Evolutionary conservation across 2,113 vertebrate genomes (phyloP).

Genomic region (Sakesphorus luctuosus): DNA sequence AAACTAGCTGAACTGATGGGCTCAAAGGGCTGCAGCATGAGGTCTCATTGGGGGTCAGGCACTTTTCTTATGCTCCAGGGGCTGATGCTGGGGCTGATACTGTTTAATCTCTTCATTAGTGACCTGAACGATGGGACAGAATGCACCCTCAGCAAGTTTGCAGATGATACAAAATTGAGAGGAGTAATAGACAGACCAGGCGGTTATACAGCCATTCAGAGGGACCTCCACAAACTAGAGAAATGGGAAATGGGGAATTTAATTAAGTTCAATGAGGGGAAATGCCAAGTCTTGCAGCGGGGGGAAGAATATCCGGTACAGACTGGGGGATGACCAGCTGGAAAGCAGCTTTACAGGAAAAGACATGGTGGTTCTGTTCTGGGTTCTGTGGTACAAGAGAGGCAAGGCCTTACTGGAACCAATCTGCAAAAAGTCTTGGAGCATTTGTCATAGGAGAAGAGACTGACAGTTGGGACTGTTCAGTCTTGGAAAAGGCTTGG

Average conservation of each 20-base stretch:
- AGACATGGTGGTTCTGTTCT: background rate
- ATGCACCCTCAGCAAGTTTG: background rate
- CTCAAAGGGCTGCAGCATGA: background rate
- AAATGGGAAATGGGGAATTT: background rate
- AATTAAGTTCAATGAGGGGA: background rate
- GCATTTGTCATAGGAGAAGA: background rate
- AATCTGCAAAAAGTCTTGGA: background rate
- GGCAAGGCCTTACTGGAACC: background rate
- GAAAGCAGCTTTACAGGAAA: background rate
- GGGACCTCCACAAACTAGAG: background rate
- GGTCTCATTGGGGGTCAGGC: background rate
- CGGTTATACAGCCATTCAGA: background rate
- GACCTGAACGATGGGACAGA: background rate
- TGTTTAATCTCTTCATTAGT: background rate
- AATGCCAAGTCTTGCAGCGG: background rate
- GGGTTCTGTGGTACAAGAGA: background rate
- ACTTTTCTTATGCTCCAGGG: background rate
- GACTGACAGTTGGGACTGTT: background rate
- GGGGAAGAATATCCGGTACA: background rate
- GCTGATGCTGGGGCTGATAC: background rate
- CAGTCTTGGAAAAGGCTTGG: background rate
- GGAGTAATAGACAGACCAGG: background rate
- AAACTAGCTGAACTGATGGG: background rate
- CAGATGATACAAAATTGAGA: background rate
- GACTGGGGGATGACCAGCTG: background rate